These are phyloP conservation scores for Vanacampus margaritifer DNA, from an alignment of 2,113 vertebrate genomes.

Conservation along the genomic window DNA sequence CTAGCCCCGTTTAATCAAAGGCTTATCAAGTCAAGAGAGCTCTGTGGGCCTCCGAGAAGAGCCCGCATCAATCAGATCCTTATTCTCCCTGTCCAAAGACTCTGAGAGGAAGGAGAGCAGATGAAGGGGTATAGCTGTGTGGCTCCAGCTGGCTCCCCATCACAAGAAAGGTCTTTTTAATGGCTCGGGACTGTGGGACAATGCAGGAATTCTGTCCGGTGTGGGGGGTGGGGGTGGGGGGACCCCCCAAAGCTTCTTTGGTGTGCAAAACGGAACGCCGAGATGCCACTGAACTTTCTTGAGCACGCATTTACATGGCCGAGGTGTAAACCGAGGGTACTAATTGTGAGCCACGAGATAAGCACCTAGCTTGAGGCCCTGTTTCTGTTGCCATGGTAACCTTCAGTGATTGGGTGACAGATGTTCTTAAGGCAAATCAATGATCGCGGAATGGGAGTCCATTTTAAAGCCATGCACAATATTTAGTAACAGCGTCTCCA, in stretches of 20 bases:
- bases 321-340: slow-evolving; percentile 4
- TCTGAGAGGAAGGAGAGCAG: slow-evolving; percentile 27
- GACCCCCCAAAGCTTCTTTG: slow-evolving; percentile 7
- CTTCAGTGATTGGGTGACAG: slow-evolving; percentile 48
- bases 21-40: slow-evolving; percentile 56
- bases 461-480: not conserved
- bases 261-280: slow-evolving; percentile 1
- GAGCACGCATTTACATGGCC: slow-evolving; percentile 9
- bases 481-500: not conserved
- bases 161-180: slow-evolving; percentile 43
- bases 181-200: slow-evolving; percentile 28
- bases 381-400: slow-evolving; percentile 55
- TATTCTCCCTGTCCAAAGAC: slow-evolving; percentile 55
- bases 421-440: slow-evolving; percentile 40
- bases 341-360: slow-evolving; percentile 13
- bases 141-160: slow-evolving; percentile 53
- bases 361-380: slow-evolving; percentile 6
- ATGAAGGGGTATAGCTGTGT: slow-evolving; percentile 54
- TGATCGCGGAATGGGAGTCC: not conserved
- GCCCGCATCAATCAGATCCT: slow-evolving; percentile 65
- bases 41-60: slow-evolving; percentile 44
- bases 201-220: slow-evolving; percentile 30
- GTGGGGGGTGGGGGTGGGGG: not conserved
- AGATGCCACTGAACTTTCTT: not conserved
- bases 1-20: slow-evolving; percentile 57